These are phyloP conservation scores for Cryptoblepharus egeriae DNA, from an alignment of 2,797 vertebrate species.

Conservation along the genomic window DNA sequence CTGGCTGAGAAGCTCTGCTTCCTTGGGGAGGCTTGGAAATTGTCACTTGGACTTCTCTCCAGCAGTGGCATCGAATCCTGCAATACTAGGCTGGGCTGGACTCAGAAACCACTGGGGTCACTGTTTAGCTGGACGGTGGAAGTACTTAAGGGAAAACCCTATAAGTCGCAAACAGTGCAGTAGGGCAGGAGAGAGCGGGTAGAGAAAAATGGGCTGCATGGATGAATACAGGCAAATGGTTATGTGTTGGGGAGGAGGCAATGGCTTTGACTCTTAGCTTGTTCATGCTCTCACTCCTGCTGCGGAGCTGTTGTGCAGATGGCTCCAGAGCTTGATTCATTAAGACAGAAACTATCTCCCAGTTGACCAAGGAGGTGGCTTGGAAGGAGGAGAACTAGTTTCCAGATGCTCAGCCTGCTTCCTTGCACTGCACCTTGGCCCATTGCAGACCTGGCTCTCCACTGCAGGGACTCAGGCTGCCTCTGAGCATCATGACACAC, in stretches of 20 bases:
- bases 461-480: neutral
- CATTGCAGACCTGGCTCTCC: neutral
- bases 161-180: conserved; percentile 4
- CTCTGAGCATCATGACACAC: neutral
- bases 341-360: neutral
- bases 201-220: conserved; percentile 11
- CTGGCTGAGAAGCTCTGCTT: neutral
- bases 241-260: conserved; percentile 42
- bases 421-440: neutral
- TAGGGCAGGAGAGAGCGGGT: conserved; percentile 15
- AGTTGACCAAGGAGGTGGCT: neutral
- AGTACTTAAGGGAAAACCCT: neutral
- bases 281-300: conserved; percentile 55
- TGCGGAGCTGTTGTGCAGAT: conserved; percentile 20
- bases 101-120: too few relatives aligned
- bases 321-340: neutral
- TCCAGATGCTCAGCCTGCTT: neutral
- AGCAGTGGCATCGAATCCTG: neutral
- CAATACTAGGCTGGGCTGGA: neutral
- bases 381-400: neutral
- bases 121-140: neutral
- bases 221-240: conserved; percentile 64
- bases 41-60: neutral
- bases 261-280: conserved; percentile 66
- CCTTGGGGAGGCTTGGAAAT: neutral